Evolutionary conservation across 2,888 invertebrate genomes (phyloP).

Genomic region (Rotaria magnacalcarata): DNA sequence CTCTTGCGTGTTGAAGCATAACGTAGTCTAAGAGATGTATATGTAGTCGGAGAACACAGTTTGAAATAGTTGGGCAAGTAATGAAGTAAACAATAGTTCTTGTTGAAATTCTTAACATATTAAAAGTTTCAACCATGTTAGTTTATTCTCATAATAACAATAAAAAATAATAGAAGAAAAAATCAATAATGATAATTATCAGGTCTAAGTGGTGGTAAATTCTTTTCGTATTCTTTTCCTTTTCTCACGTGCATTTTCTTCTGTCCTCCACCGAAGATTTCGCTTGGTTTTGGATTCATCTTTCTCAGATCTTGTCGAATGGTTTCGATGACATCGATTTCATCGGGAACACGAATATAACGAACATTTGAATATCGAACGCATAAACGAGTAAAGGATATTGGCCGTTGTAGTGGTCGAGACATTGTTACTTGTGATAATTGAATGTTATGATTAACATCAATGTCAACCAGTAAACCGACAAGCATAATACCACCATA

Average conservation of each 20-base stretch:
- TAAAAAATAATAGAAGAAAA: neutral
- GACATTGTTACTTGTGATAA: constrained; percentile 15
- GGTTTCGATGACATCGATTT: constrained; percentile 19
- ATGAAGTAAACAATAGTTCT: neutral
- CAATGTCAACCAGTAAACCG: constrained; percentile 7
- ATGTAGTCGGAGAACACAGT: too few species aligned
- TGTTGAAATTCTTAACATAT: neutral
- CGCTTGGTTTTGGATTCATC: neutral
- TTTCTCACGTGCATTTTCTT: neutral
- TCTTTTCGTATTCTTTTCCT: neutral
- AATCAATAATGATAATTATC: neutral
- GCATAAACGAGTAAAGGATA: neutral
- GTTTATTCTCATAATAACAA: neutral
- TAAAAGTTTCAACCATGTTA: neutral
- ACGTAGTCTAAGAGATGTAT: too few species aligned
- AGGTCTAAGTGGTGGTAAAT: constrained; percentile 14
- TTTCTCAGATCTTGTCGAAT: neutral
- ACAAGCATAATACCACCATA: constrained; percentile 7
- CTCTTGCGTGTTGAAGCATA: too few species aligned
- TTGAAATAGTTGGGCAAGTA: too few species aligned
- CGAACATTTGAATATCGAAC: constrained; percentile 7
- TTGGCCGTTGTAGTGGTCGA: neutral
- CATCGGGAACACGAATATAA: constrained; percentile 4
- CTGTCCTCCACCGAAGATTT: constrained; percentile 22
- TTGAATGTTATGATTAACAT: constrained; percentile 28